Evolutionary conservation across 2,113 vertebrate genomes (phyloP).

Genomic region (Caloenas nicobarica): DNA sequence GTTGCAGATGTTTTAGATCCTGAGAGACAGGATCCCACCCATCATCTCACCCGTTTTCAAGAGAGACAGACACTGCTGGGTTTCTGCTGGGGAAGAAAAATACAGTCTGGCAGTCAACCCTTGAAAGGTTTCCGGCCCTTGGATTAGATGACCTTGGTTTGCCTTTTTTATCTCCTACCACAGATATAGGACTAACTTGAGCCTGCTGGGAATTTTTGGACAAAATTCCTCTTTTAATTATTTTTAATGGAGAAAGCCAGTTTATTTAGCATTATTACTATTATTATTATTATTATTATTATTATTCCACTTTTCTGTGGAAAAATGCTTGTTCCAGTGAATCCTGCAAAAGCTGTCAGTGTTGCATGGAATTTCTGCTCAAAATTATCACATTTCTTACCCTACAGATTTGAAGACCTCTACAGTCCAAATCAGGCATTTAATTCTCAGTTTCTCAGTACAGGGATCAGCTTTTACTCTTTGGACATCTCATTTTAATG

Average conservation of each 20-base stretch:
- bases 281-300: not conserved
- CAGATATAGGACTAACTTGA: not conserved
- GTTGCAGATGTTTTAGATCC: not conserved
- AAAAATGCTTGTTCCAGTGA: not conserved
- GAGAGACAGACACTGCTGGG: not conserved
- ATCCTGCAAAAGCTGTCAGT: not conserved
- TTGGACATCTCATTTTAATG: not conserved
- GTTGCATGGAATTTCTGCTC: not conserved
- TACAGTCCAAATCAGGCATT: not conserved
- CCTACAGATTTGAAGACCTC: not conserved
- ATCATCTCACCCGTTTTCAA: not conserved
- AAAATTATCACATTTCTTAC: not conserved
- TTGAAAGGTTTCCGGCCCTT: conserved; percentile 14
- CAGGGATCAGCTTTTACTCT: not conserved
- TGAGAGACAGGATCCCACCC: not conserved
- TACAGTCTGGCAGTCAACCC: conserved; percentile 23
- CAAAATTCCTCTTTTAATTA: not conserved
- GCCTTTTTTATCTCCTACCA: conserved; percentile 19
- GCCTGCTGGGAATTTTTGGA: not conserved
- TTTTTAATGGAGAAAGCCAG: not conserved
- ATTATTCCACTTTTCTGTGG: not conserved
- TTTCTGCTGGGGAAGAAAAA: conserved; percentile 23
- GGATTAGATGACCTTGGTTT: conserved; percentile 46
- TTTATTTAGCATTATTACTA: not conserved
- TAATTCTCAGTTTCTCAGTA: not conserved